Base-by-base conservation (phyloP, 2,888 invertebrate genomes). In the Diarsia dahlii region DNA sequence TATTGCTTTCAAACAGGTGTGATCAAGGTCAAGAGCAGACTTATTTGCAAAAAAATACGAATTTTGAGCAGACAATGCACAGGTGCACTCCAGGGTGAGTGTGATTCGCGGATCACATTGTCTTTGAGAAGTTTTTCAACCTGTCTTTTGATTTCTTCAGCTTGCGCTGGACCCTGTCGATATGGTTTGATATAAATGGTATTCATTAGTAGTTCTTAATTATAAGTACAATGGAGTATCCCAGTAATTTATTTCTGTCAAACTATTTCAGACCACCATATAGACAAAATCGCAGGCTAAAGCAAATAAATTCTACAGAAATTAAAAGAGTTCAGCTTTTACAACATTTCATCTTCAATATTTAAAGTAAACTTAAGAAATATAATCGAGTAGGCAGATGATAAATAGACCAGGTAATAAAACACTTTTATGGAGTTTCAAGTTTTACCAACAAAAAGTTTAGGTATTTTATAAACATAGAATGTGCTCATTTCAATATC, bases 401-500 rank as follows among this genome's bases (percentile, higher is more conserved):
- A 23, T 71, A 15, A 8, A 34, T 68, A 34, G 23, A 23, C 46
- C 50, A 58, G 50, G 50, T 34, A 18, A 66, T 72, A 67, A 66
- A 65, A 45, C 34, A 13, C 48, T 50, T 60, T 72, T 72, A 82
- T 66, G 62, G 79, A 50, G 18, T n/a, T 68, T 71, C 52, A 28
- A 28, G 65, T 71, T 64, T n/a, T 23, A 15, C 73, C 62, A 48
- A 74, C 68, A 71, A 66, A 73, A 73, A 58, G 23, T 1, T 3
- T 76, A 34, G 9, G 18, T 74, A 58, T 60, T 65, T 76, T 68
- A 39, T 0, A 0, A 60, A 45, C 54, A 23, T 65, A 66, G 65
- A 68, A 71, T 76, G n/a, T 62, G 65, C 62, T 76, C 73, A 73
- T 82, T 58, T 73, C 9, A 63, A 71, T 74, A 69, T 73, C 46